These are phyloP conservation scores for Zaprionus ghesquierei DNA, from an alignment of 1,140 invertebrate genomes.

Conservation along the genomic window DNA sequence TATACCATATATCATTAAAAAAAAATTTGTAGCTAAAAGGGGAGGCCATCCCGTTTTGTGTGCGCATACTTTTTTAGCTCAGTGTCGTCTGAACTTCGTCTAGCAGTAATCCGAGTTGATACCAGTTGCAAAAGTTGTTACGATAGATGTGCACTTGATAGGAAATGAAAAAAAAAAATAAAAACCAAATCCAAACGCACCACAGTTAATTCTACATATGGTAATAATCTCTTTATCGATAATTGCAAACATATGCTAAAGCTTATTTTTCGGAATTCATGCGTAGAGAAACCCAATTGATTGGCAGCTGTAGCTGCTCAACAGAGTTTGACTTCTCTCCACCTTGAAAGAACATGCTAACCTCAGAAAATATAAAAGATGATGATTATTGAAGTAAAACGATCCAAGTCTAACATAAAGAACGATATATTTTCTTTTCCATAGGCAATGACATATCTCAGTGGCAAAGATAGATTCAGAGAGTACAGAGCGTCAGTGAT, in stretches of 20 bases:
- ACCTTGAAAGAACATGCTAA: not conserved
- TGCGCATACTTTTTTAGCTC: constrained; percentile 42
- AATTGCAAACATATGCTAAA: not conserved
- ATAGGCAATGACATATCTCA: not conserved
- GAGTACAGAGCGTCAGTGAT: constrained; percentile 1
- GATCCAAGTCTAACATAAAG: not conserved
- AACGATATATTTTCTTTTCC: not conserved
- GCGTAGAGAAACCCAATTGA: not conserved
- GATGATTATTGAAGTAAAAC: not conserved
- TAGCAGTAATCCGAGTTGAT: constrained; percentile 40
- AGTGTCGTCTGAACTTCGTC: constrained; percentile 45
- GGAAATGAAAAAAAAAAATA: constrained; percentile 35
- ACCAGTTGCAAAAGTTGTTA: constrained; percentile 58
- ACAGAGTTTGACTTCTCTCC: not conserved
- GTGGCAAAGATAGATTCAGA: not conserved
- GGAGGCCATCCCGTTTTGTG: constrained; percentile 21
- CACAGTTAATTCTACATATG: constrained; percentile 7
- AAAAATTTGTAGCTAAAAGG: constrained; percentile 25
- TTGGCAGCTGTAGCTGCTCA: not conserved
- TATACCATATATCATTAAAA: constrained; percentile 3
- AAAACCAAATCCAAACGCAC: constrained; percentile 35
- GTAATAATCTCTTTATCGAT: constrained; percentile 5
- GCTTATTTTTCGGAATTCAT: not conserved
- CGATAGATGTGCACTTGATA: constrained; percentile 58
- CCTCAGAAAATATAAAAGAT: not conserved